Evolutionary conservation across 1,140 invertebrate genomes (phyloP).

Genomic region (Orius insidiosus): DNA sequence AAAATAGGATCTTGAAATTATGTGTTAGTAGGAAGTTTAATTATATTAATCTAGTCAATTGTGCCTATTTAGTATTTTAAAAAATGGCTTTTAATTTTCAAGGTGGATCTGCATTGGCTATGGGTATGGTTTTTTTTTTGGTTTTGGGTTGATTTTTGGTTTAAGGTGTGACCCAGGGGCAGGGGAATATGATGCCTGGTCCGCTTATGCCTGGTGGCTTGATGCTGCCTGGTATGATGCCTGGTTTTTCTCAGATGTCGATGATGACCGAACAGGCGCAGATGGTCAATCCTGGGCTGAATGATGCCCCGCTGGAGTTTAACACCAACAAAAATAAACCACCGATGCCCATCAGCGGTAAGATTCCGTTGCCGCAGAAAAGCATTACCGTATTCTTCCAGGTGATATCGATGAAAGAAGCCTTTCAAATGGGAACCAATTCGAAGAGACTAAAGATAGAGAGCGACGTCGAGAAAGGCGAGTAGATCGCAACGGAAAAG

Average conservation of each 20-base stretch:
- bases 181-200: constrained; percentile 29
- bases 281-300: constrained; percentile 33
- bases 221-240: constrained; percentile 22
- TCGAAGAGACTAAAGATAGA: constrained; percentile 20
- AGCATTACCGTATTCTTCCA: constrained; percentile 4
- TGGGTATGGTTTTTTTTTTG: too few species aligned
- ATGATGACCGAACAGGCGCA: neutral
- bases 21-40: too few species aligned
- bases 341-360: constrained; percentile 26
- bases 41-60: too few species aligned
- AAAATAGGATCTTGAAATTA: too few species aligned
- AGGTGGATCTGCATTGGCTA: too few species aligned
- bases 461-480: constrained; percentile 22
- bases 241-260: constrained; percentile 27
- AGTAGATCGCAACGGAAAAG: constrained; percentile 5
- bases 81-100: too few species aligned
- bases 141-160: neutral
- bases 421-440: constrained; percentile 2
- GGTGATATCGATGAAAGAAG: constrained; percentile 27
- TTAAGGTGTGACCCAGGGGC: constrained; percentile 22
- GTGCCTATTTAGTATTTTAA: too few species aligned
- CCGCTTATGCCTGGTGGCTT: constrained; percentile 29
- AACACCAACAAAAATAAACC: constrained; percentile 46
- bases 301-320: constrained; percentile 48
- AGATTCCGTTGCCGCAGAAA: constrained; percentile 2